Evolutionary conservation across 2,113 vertebrate species (phyloP).

Genomic region (Eudorcas thomsonii): DNA sequence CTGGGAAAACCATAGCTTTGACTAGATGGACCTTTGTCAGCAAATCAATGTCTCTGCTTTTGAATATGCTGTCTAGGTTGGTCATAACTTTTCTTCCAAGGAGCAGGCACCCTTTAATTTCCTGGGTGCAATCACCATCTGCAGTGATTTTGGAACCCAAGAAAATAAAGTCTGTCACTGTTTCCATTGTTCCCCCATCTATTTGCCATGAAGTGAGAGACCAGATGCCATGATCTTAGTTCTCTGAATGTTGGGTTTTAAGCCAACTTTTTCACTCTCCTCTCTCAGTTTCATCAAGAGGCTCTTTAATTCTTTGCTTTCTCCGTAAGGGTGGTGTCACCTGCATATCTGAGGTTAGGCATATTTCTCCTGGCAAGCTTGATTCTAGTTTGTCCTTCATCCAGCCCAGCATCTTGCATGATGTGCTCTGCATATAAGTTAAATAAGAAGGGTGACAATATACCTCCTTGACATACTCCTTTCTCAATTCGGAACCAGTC

Average conservation of each 20-base stretch:
- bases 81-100: not conserved
- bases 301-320: not conserved
- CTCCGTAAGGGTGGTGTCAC: not conserved
- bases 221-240: not conserved
- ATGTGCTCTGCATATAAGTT: not conserved
- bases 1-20: not conserved
- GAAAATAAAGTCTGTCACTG: not conserved
- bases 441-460: not conserved
- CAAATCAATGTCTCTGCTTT: not conserved
- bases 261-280: not conserved
- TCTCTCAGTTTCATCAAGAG: not conserved
- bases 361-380: not conserved
- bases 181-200: not conserved
- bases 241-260: not conserved
- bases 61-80: not conserved
- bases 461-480: not conserved
- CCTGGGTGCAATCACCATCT: not conserved
- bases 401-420: not conserved
- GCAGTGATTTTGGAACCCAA: not conserved
- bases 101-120: not conserved
- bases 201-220: not conserved
- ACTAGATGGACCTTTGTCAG: not conserved
- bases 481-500: not conserved
- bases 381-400: not conserved
- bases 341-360: not conserved